Percentiles rank a stretch among this genome's conserved stretches.
Conservation (phyloP, 2,797 vertebrate genomes). For the Microctenopoma lineatum region DNA sequence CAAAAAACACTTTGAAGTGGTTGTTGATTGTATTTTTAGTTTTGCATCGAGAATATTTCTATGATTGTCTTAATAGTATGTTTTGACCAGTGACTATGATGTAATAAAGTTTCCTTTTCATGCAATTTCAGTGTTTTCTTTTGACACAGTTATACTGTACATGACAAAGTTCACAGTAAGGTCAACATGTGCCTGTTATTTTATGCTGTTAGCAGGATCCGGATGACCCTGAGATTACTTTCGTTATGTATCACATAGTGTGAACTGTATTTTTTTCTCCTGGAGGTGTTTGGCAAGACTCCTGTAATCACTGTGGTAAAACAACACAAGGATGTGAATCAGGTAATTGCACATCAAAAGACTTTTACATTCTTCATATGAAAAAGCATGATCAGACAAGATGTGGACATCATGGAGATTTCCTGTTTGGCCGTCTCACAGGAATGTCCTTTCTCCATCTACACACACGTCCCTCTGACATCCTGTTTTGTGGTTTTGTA, state of each 20-base stretch:
- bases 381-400: slow-evolving; percentile 44
- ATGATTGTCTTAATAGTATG: not conserved
- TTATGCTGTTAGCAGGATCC: not conserved
- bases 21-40: not conserved
- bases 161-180: slow-evolving; percentile 22
- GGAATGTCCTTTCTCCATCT: slow-evolving; percentile 54
- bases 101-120: slow-evolving; percentile 4
- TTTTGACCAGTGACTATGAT: not conserved
- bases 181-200: slow-evolving; percentile 23
- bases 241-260: slow-evolving; percentile 17
- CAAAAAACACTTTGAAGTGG: slow-evolving; percentile 2
- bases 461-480: slow-evolving; percentile 31
- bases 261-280: slow-evolving; percentile 20
- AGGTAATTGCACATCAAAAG: slow-evolving; percentile 37
- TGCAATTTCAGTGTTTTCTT: slow-evolving; percentile 10
- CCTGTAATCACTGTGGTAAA: slow-evolving; percentile 39
- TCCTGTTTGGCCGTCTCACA: slow-evolving; percentile 67
- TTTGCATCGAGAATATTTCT: not conserved
- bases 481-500: slow-evolving; percentile 61
- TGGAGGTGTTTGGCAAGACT: slow-evolving; percentile 47
- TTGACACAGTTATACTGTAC: not conserved
- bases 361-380: slow-evolving; percentile 12
- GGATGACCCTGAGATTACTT: slow-evolving; percentile 15
- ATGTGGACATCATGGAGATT: slow-evolving; percentile 49
- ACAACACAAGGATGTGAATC: slow-evolving; percentile 59